Base-by-base conservation (phyloP, 2,113 vertebrate species). In the Eptesicus fuscus region DNA sequence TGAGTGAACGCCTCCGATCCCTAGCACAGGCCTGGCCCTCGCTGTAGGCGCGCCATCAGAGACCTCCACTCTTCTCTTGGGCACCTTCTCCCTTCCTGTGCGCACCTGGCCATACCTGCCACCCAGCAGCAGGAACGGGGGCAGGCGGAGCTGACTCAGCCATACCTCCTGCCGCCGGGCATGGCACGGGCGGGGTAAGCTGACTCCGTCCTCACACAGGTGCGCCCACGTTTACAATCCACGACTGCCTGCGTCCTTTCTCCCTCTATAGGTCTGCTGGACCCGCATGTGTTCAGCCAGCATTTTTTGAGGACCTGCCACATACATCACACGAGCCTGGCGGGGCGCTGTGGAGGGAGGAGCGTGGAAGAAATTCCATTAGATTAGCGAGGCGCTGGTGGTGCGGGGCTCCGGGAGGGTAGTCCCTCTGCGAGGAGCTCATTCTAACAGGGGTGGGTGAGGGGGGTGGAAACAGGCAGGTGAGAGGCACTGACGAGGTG, bases 191-290 rank as follows among this genome's bases (percentile, higher is more conserved):
- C 0, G 1, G 44, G 44, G 32, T 4, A 23, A 12, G 40, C 10
- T 0, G 56, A 28, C 20, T 25, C 4, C 0, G 11, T 28, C 69
- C n/a, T 71, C 28, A 9, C 30, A 32, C 7, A n/a, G 56, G 47
- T 0, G 37, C 14, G 7, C 7, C 9, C 23, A 0, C 0, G 0
- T 28, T 49, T n/a, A 2, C 7, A 12, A 32, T 40, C 17, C 16
- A 0, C 0, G 56, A 35, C 10, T 32, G 23, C 47, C 42, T 5
- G 30, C 9, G 40, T 18, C 69, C 28, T 49, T 47, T 56, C 53
- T 30, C 17, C 44, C 53, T 44, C 37, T 5, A 3, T 9, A 20
- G 5, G 14, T 1, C 7, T 37, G 63, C 65, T 71, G 74, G 7
- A 1, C 51, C 18, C 23, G 71, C 32, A 9, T 13, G 35, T 32